These are phyloP conservation scores for Acanthosoma haemorrhoidale DNA, from an alignment of 2,888 invertebrate species.

Conservation along the genomic window DNA sequence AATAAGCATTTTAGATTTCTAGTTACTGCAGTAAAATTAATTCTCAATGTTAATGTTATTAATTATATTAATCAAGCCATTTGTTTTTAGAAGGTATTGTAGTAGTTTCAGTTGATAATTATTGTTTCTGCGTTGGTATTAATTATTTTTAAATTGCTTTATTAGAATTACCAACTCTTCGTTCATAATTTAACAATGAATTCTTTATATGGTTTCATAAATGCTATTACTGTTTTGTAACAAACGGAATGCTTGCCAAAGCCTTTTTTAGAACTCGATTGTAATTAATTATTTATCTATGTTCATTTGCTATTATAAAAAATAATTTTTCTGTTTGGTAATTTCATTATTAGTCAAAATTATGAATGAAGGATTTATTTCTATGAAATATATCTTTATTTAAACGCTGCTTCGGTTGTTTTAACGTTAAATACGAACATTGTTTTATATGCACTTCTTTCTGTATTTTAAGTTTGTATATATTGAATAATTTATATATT, in stretches of 20 bases:
- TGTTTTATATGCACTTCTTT: neutral
- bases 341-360: neutral
- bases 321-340: neutral
- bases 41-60: too few species aligned
- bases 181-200: neutral
- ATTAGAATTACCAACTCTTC: neutral
- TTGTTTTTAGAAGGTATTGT: too few species aligned
- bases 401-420: neutral
- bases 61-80: too few species aligned
- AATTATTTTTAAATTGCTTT: too few species aligned
- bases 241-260: neutral
- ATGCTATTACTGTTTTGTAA: neutral
- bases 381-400: neutral
- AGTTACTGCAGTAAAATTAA: too few species aligned
- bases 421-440: neutral
- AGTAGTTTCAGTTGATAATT: too few species aligned
- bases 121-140: too few species aligned
- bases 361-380: neutral
- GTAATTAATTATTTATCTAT: too few species aligned
- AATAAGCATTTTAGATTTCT: too few species aligned
- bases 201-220: neutral
- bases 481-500: slow-evolving; percentile 12
- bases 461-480: neutral
- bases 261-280: too few species aligned
- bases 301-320: too few species aligned